phyloP scores from a whole-genome alignment of 2,888 invertebrate species.

The Pantelozetes paolii region DNA sequence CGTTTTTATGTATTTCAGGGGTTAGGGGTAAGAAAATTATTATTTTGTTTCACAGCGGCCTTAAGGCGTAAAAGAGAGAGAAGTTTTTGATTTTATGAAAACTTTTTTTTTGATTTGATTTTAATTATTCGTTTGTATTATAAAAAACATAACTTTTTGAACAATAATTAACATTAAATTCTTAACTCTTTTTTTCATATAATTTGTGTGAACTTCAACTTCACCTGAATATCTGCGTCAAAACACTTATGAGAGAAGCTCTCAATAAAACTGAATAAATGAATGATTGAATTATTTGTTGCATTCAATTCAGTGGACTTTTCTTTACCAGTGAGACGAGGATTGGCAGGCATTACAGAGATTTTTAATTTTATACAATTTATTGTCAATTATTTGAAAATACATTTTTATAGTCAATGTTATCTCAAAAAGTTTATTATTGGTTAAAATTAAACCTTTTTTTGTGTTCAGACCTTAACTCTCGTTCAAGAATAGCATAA shows the following conservation, averaged over 20 bases:
- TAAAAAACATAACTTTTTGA: not conserved
- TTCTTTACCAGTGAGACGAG: too few relatives aligned
- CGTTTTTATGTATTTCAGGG: not conserved
- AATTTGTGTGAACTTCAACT: conserved; percentile 24
- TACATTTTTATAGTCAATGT: too few relatives aligned
- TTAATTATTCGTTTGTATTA: not conserved
- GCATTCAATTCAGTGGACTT: too few relatives aligned
- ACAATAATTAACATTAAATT: conserved; percentile 12
- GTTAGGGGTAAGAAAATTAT: not conserved
- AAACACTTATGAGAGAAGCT: not conserved
- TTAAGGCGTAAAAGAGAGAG: not conserved
- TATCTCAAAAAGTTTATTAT: too few relatives aligned
- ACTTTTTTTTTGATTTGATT: not conserved
- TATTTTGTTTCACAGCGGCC: not conserved
- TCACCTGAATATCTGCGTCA: not conserved
- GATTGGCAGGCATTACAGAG: not conserved
- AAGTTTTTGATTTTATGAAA: not conserved
- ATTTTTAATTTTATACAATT: not conserved
- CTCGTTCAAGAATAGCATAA: too few relatives aligned
- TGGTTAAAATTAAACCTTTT: too few relatives aligned
- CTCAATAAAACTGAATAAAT: too few relatives aligned
- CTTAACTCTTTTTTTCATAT: not conserved
- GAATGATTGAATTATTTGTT: not conserved
- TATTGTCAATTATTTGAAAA: too few relatives aligned
- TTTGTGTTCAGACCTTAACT: too few relatives aligned